These are phyloP conservation scores for Rhynchomys soricoides DNA, from an alignment of 2,113 vertebrate species.

Conservation along the genomic window DNA sequence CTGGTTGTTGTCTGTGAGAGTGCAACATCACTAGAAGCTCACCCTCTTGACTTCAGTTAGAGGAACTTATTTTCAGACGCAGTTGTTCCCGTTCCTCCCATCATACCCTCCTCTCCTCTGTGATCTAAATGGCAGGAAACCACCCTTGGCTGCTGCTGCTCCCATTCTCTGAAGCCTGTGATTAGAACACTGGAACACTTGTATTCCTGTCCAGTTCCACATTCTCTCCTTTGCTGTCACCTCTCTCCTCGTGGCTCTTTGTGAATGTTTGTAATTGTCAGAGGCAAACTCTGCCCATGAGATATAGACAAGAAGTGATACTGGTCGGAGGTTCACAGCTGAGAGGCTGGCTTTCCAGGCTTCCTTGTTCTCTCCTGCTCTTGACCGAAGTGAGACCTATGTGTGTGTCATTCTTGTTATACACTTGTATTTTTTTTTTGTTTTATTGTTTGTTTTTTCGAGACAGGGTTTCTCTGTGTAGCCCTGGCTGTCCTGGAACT, in stretches of 20 bases:
- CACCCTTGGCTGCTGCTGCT: background rate
- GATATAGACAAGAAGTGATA: background rate
- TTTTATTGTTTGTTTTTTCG: too few species aligned
- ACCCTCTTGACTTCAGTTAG: background rate
- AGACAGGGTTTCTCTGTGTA: too few species aligned
- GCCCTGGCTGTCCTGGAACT: too few species aligned
- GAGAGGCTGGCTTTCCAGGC: background rate
- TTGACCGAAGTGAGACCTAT: background rate
- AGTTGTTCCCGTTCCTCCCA: background rate
- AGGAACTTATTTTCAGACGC: background rate
- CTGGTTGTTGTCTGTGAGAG: background rate
- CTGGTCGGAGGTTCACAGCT: background rate
- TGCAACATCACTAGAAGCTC: background rate
- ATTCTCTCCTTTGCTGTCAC: background rate
- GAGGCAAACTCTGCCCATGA: background rate
- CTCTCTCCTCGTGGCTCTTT: background rate
- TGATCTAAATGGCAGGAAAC: background rate
- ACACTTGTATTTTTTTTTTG: constrained; percentile 19
- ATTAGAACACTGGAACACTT: background rate
- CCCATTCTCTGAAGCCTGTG: background rate
- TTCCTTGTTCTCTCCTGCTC: background rate
- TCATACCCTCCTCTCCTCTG: background rate
- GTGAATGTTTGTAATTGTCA: background rate
- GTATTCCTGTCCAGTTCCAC: background rate
- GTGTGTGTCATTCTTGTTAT: background rate